Evolutionary conservation across 2,113 vertebrate genomes (phyloP).

Genomic region (Trichechus manatus): DNA sequence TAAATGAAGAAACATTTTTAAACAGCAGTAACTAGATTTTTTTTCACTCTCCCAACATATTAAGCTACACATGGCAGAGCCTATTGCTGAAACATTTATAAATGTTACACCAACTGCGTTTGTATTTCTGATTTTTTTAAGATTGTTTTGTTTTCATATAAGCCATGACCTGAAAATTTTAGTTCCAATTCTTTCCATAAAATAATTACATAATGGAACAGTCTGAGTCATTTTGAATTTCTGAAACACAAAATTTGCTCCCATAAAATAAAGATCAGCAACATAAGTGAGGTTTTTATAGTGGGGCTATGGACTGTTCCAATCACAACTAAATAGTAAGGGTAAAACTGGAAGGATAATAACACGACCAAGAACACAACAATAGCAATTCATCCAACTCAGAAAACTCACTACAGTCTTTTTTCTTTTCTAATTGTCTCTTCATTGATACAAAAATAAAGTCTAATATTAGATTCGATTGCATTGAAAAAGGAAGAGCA

Average conservation of each 20-base stretch:
- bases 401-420: not conserved
- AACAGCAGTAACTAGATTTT: constrained; percentile 72
- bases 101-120: constrained; percentile 81
- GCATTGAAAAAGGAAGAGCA: constrained; percentile 10
- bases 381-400: not conserved
- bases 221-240: constrained; percentile 74
- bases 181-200: constrained; percentile 79
- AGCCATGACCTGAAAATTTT: constrained; percentile 72
- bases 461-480: not conserved
- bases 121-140: constrained; percentile 70
- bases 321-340: not conserved
- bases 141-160: constrained; percentile 72
- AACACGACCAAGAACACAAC: not conserved
- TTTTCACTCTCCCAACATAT: constrained; percentile 62
- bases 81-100: constrained; percentile 71
- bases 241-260: constrained; percentile 61
- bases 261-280: constrained; percentile 61
- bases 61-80: constrained; percentile 56
- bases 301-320: not conserved
- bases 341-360: not conserved
- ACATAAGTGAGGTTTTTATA: not conserved
- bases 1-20: constrained; percentile 74
- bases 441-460: constrained; percentile 33
- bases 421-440: not conserved
- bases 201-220: constrained; percentile 75